Percentiles rank a stretch among this genome's conserved stretches.
Conservation (phyloP, 1,140 invertebrate genomes). For the Drosophila insularis region DNA sequence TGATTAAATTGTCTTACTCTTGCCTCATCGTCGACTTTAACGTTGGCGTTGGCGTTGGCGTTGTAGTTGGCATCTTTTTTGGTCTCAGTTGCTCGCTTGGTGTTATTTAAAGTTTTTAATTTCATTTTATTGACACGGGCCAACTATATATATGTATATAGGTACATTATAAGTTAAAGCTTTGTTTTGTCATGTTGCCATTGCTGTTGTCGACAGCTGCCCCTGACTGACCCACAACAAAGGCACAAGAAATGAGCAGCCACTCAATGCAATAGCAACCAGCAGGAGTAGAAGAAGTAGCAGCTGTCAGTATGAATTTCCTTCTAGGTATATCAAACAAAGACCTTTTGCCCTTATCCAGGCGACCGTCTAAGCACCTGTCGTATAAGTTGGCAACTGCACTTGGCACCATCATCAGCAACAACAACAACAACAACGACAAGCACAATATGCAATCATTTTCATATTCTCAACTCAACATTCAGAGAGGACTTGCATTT, state of each 20-base stretch:
- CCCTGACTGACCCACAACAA: slow-evolving; percentile 43
- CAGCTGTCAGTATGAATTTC: slow-evolving; percentile 61
- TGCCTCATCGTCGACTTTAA: not conserved
- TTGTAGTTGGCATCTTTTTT: slow-evolving; percentile 4
- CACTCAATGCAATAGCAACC: slow-evolving; percentile 30
- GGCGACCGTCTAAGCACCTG: not conserved
- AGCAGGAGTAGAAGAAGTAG: slow-evolving; percentile 3
- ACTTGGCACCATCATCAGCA: not conserved
- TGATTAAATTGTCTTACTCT: slow-evolving; percentile 68
- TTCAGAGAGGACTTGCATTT: no score
- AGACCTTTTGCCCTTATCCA: not conserved
- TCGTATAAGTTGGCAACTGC: not conserved
- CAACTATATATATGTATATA: no score
- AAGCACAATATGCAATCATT: not conserved
- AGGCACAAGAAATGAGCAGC: slow-evolving; percentile 43
- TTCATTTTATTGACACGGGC: slow-evolving; percentile 73
- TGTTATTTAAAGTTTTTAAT: slow-evolving; percentile 75
- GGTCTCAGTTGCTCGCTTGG: slow-evolving; percentile 22
- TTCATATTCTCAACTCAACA: not conserved
- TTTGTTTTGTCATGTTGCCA: slow-evolving; percentile 21
- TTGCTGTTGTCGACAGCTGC: slow-evolving; percentile 39
- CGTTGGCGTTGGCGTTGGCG: not conserved
- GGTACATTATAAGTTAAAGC: slow-evolving; percentile 23
- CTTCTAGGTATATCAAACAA: slow-evolving; percentile 25
- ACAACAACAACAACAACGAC: not conserved